Conservation (phyloP, 1,140 invertebrate species). For the Calycopis cecrops region DNA sequence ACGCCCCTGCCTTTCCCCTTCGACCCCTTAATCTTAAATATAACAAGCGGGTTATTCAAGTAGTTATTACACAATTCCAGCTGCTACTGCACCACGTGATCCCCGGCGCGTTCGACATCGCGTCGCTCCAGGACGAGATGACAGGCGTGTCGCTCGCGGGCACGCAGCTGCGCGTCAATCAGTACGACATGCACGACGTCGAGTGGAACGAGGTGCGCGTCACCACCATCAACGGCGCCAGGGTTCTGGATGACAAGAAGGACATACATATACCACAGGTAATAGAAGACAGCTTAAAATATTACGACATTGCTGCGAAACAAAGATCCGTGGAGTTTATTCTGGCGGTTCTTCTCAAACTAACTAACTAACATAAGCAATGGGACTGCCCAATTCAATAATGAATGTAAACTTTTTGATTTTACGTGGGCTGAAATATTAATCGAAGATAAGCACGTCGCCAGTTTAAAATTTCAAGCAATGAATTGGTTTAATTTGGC, state of each 20-base stretch:
- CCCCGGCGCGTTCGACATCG: conserved; percentile 86
- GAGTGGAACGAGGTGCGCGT: conserved; percentile 90
- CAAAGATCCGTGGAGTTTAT: background rate
- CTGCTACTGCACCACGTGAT: conserved; percentile 89
- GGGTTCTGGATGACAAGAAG: conserved; percentile 84
- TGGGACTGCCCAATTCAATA: too few species aligned
- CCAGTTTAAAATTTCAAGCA: too few species aligned
- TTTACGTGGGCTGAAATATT: too few species aligned
- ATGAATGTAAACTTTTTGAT: too few species aligned
- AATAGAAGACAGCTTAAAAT: background rate
- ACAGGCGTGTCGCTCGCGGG: conserved; percentile 90
- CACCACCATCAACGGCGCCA: conserved; percentile 89
- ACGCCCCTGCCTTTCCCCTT: too few species aligned
- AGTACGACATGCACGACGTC: conserved; percentile 88
- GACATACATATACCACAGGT: conserved; percentile 85
- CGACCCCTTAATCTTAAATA: too few species aligned
- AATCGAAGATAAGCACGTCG: too few species aligned
- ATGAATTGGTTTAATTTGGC: too few species aligned
- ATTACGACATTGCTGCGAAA: background rate
- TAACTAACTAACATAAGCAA: too few species aligned
- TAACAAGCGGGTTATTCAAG: too few species aligned
- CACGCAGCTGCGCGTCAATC: conserved; percentile 88
- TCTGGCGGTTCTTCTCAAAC: too few species aligned
- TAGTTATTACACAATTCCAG: conserved; percentile 58
- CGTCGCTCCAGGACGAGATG: conserved; percentile 88